A percentile compares a stretch with the other conserved stretches of the same genome.
Conservation (phyloP, 2,797 vertebrate genomes). For the Loris lydekkerianus region DNA sequence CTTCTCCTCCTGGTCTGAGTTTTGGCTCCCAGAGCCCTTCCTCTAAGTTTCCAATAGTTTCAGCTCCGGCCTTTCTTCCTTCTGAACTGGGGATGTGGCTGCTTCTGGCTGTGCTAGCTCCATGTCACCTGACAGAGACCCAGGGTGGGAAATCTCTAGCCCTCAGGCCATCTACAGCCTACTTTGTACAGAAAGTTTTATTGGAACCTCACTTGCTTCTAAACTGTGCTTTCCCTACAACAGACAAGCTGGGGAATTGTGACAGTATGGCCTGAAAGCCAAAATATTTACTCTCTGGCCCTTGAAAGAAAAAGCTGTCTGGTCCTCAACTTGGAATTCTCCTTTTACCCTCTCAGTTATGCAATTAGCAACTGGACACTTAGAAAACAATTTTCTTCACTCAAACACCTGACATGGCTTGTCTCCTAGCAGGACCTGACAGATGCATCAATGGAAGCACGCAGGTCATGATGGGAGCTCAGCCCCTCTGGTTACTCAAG, state of each 20-base stretch:
- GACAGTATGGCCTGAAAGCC: neutral
- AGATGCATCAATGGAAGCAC: neutral
- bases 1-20: neutral
- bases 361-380: neutral
- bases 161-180: neutral
- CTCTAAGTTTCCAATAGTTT: neutral
- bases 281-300: neutral
- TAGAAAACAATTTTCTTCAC: neutral
- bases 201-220: neutral
- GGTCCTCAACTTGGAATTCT: neutral
- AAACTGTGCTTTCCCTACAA: neutral
- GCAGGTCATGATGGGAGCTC: neutral
- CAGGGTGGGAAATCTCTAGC: neutral
- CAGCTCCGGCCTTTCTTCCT: neutral
- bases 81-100: neutral
- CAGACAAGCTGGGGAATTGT: neutral
- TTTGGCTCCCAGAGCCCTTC: neutral
- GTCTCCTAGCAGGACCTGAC: neutral
- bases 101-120: neutral
- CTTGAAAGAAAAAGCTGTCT: neutral
- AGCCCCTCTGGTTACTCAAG: neutral
- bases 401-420: neutral
- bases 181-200: conserved; percentile 33
- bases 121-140: neutral
- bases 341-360: neutral